phyloP scores from a whole-genome alignment of 2,113 vertebrate genomes.

The Circaetus gallicus region DNA sequence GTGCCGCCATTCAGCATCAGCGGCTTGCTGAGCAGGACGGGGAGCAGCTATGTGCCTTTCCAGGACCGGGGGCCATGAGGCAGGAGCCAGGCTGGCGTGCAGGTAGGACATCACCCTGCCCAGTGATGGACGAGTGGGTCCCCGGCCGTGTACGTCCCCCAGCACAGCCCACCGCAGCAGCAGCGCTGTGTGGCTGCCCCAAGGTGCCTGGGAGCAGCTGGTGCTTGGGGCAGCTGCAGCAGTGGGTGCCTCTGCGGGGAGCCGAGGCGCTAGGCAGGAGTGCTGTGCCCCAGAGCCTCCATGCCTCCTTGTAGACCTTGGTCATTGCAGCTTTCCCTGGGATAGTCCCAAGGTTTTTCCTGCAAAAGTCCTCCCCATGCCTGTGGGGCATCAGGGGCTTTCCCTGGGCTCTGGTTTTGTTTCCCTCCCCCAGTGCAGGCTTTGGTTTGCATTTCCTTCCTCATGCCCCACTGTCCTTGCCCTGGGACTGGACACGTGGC shows the following conservation, averaged over 20 bases:
- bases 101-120: background rate
- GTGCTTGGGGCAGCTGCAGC: too few species aligned
- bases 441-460: background rate
- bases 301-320: accelerated
- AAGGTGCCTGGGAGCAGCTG: background rate
- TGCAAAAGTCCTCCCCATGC: background rate
- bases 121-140: accelerated
- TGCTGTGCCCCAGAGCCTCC: background rate
- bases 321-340: background rate
- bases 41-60: constrained; percentile 43
- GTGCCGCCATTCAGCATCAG: constrained; percentile 75
- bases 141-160: accelerated
- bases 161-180: background rate
- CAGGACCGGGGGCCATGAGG: background rate
- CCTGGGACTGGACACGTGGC: accelerated
- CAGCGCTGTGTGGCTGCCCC: accelerated
- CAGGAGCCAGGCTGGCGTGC: background rate
- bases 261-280: accelerated
- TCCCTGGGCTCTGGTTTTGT: background rate
- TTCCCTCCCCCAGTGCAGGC: background rate
- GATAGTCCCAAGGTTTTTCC: background rate
- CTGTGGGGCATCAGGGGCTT: background rate
- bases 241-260: background rate
- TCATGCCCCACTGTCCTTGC: accelerated
- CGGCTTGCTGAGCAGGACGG: background rate